These are phyloP conservation scores for Laspeyria flexula DNA, from an alignment of 2,888 invertebrate genomes.

Conservation along the genomic window DNA sequence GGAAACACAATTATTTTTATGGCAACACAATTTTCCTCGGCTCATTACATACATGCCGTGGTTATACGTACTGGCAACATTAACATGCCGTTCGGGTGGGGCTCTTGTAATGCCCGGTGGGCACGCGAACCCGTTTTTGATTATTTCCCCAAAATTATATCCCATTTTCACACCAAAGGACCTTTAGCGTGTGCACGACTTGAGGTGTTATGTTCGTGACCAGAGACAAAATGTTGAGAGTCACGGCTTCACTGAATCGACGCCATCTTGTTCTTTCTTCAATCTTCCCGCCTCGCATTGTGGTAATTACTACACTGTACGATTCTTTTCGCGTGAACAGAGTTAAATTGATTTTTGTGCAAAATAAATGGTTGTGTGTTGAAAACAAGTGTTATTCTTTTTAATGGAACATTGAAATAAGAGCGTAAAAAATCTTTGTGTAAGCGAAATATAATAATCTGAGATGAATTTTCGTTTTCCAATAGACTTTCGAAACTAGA, in stretches of 20 bases:
- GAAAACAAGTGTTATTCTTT: conserved; percentile 3
- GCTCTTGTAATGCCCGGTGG: conserved; percentile 79
- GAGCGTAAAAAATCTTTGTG: too few relatives aligned
- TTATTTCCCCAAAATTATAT: conserved; percentile 85
- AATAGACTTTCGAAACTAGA: too few relatives aligned
- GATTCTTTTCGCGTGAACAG: conserved; percentile 44
- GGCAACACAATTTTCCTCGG: conserved; percentile 85
- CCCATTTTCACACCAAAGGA: conserved; percentile 82
- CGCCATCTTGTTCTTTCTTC: conserved; percentile 58
- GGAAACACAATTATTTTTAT: conserved; percentile 85
- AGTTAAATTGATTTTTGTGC: conserved; percentile 42
- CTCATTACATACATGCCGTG: conserved; percentile 83
- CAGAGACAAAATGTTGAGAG: conserved; percentile 70
- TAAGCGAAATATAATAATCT: too few relatives aligned
- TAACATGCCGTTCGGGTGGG: conserved; percentile 82
- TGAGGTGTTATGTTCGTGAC: conserved; percentile 72
- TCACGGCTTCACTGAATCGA: conserved; percentile 54
- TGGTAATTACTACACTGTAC: conserved; percentile 49
- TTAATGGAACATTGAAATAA: background rate
- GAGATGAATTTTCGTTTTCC: too few relatives aligned
- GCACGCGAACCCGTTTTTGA: conserved; percentile 83
- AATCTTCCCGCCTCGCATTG: conserved; percentile 47
- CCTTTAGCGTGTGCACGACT: conserved; percentile 68
- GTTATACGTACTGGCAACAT: conserved; percentile 78
- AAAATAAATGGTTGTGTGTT: conserved; percentile 10